Percentiles rank a stretch among this genome's conserved stretches.
Evolutionary conservation across 2,797 vertebrate species (phyloP).

Genomic region (Hyperoplus immaculatus): DNA sequence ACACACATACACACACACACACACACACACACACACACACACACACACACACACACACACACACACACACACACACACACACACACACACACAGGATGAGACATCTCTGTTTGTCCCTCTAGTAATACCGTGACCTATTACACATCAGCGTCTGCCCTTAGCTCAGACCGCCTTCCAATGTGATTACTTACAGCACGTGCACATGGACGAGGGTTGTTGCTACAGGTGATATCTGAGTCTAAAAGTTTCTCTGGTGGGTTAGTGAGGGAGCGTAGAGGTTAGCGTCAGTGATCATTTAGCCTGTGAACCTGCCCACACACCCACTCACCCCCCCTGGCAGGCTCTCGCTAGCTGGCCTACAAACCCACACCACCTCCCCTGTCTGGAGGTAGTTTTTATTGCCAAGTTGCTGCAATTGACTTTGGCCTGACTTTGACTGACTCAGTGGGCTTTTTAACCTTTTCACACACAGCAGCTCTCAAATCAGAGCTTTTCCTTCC

Average conservation of each 20-base stretch:
- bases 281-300: slow-evolving; percentile 39
- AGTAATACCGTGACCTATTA: slow-evolving; percentile 56
- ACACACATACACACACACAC: no score
- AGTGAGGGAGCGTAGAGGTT: slow-evolving; percentile 34
- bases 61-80: slow-evolving; percentile 8
- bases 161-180: slow-evolving; percentile 27
- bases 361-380: slow-evolving; percentile 33
- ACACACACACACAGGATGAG: slow-evolving; percentile 21
- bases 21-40: no score
- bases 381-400: slow-evolving; percentile 34
- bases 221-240: slow-evolving; percentile 22
- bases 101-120: slow-evolving; percentile 44
- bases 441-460: slow-evolving; percentile 48
- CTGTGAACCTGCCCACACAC: slow-evolving; percentile 38
- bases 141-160: slow-evolving; percentile 44
- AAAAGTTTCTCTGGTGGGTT: slow-evolving; percentile 22
- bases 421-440: slow-evolving; percentile 76
- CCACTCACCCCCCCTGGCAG: slow-evolving; percentile 30
- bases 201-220: slow-evolving; percentile 14
- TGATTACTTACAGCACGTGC: slow-evolving; percentile 38
- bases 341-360: slow-evolving; percentile 25
- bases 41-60: slow-evolving; percentile 24
- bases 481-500: slow-evolving; percentile 31
- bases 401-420: slow-evolving; percentile 63
- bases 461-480: slow-evolving; percentile 15